Evolutionary conservation across 2,888 invertebrate species (phyloP).

Genomic region (Escarpia spicata): DNA sequence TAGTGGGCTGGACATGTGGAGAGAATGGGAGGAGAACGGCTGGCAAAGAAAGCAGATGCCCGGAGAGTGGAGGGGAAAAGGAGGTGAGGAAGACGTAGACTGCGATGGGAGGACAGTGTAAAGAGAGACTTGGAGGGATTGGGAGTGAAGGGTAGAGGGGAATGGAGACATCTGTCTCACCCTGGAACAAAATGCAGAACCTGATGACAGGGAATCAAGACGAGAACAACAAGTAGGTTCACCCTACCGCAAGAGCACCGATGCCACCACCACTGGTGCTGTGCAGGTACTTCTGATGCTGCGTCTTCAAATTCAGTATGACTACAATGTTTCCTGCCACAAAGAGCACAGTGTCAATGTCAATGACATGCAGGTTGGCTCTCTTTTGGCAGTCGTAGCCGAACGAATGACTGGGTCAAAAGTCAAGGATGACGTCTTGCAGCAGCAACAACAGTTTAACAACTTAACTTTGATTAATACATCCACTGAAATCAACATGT

Average conservation of each 20-base stretch:
- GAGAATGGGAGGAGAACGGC: no score
- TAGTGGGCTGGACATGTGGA: no score
- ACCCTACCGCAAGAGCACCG: conserved; percentile 78
- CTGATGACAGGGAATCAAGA: no score
- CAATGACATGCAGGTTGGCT: conserved; percentile 82
- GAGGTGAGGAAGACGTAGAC: no score
- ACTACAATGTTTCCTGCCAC: conserved; percentile 84
- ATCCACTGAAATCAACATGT: no score
- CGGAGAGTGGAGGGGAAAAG: no score
- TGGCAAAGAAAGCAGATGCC: no score
- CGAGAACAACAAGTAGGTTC: background rate
- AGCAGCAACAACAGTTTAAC: background rate
- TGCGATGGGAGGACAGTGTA: no score
- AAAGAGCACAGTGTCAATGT: conserved; percentile 79
- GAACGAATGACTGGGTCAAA: conserved; percentile 77
- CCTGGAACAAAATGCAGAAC: no score
- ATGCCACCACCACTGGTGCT: conserved; percentile 83
- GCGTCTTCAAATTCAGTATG: conserved; percentile 77
- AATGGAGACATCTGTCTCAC: no score
- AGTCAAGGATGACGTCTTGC: background rate
- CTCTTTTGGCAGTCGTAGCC: conserved; percentile 85
- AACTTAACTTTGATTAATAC: background rate
- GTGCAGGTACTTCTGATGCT: conserved; percentile 76
- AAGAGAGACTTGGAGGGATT: no score
- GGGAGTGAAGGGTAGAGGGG: no score